Evolutionary conservation across 2,888 invertebrate species (phyloP).

Genomic region (Trachelus iudaicus): DNA sequence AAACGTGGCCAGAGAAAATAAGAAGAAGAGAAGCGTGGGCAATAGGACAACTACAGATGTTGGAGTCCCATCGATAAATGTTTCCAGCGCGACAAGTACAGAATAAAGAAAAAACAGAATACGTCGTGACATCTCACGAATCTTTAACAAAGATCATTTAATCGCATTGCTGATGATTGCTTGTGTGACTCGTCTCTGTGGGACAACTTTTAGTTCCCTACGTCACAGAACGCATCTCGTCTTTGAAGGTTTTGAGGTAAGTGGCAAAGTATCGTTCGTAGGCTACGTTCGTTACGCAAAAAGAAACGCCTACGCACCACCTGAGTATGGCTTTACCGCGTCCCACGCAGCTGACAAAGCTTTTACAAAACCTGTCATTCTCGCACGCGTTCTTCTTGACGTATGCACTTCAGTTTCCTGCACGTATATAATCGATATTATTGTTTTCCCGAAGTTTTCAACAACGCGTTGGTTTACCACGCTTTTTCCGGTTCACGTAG

Average conservation of each 20-base stretch:
- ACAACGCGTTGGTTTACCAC: neutral
- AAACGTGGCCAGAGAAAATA: neutral
- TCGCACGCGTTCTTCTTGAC: neutral
- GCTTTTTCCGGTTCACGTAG: neutral
- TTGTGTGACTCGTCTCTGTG: neutral
- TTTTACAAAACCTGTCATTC: conserved; percentile 16
- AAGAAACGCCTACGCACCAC: conserved; percentile 21
- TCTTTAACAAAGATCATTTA: neutral
- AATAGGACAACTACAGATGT: conserved; percentile 1
- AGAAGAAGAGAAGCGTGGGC: neutral
- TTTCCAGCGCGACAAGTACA: neutral
- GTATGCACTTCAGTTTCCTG: neutral
- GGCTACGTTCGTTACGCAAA: conserved; percentile 13
- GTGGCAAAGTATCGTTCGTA: conserved; percentile 12
- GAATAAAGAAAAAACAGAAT: neutral
- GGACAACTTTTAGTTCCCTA: neutral
- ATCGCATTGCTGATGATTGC: neutral
- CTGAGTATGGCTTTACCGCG: conserved; percentile 7
- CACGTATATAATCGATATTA: neutral
- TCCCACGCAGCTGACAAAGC: conserved; percentile 20
- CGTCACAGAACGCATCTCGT: neutral
- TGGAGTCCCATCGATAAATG: neutral
- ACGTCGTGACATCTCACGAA: neutral
- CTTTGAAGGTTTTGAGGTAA: conserved; percentile 11
- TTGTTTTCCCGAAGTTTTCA: neutral